A percentile compares a stretch with the other conserved stretches of the same genome.
These are phyloP conservation scores for Eupristina koningsbergeri DNA, from an alignment of 1,140 invertebrate genomes.

Conservation along the genomic window DNA sequence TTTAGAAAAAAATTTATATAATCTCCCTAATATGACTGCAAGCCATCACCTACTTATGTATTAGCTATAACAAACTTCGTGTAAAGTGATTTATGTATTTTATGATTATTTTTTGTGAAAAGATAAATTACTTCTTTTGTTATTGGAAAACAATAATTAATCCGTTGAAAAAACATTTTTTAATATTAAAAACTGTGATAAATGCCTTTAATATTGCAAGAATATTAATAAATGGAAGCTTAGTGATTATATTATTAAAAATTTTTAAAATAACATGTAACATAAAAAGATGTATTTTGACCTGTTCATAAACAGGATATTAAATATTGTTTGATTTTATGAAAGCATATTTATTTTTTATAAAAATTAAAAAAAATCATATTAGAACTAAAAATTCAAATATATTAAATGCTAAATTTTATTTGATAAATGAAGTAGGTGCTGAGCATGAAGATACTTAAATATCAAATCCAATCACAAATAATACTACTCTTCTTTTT, in stretches of 20 bases:
- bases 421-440: background rate
- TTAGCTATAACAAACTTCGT: background rate
- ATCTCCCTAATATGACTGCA: background rate
- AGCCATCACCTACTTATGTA: background rate
- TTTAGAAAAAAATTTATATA: background rate
- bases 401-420: background rate
- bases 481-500: background rate
- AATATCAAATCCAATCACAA: background rate
- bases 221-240: background rate
- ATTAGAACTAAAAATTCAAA: background rate
- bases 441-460: background rate
- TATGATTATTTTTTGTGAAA: background rate
- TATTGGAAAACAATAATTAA: background rate
- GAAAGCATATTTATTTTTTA: too few species aligned
- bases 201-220: background rate
- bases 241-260: background rate
- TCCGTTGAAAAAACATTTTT: background rate
- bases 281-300: too few species aligned
- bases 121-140: background rate
- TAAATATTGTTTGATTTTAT: too few species aligned
- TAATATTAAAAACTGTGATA: background rate
- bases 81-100: slow-evolving; percentile 17
- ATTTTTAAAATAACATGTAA: background rate
- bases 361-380: background rate
- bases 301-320: too few species aligned